Base-by-base conservation (phyloP, 2,888 invertebrate genomes). In the Drosophila austrosaltans region DNA sequence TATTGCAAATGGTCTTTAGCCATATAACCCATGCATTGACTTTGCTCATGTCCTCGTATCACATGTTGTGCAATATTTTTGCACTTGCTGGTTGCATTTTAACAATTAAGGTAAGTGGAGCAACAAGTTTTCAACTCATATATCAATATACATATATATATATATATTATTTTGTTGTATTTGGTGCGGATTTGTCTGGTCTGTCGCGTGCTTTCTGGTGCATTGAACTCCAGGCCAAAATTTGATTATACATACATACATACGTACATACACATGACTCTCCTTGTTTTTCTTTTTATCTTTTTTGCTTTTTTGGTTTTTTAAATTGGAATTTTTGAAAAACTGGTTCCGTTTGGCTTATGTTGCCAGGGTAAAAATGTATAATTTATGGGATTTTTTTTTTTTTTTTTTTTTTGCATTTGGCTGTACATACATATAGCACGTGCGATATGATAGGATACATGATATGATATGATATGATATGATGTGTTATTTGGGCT, bases 1-100 rank as follows among this genome's bases (percentile, higher is more conserved):
- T 96, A 77, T 95, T 96, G 3, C 96, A 98, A 90, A 94, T 98
- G 82, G 94, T 96, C 78, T 95, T 97, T 7, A 97, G 98, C 72
- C 97, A 98, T 92, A 93, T 97, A 82, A 97, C 98, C 1, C 97
- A 98, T 92, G 97, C 98, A 0, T 94, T 98, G 60, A 98, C 98
- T 0, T 94, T 98, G 10, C 95, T 98, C 58, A 96, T 98, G 81
- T 97, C 98, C 92, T 96, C 98, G 8, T 98, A 98, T 93, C 98
- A 98, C 93, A 97, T 98, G 94, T 94, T 99, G 62, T 98, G 98
- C 92, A 97, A 98, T 90, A 96, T 98, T 42, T 95, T 98, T 65
- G 97, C 98, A 8, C 94, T 98, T 65, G 93, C 94, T 53, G 96
- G 97, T 39, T 96, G 96, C 89, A 95, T 97, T 84, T 93, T 96